Evolutionary conservation across 2,888 invertebrate species (phyloP).

Genomic region (Morpho helenor): DNA sequence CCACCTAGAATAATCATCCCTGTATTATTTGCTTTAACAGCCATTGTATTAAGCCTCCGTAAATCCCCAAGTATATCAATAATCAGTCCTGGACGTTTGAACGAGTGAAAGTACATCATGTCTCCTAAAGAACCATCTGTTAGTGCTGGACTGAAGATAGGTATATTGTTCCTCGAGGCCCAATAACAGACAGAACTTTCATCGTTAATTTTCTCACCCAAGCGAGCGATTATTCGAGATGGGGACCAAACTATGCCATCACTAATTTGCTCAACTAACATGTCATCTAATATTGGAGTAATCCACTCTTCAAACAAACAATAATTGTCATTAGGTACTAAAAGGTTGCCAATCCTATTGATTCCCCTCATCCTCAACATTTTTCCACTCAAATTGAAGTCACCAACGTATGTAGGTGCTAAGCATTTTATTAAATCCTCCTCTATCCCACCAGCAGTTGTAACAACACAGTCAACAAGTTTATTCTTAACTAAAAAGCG

Average conservation of each 20-base stretch:
- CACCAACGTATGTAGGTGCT: constrained; percentile 95
- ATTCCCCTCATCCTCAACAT: constrained; percentile 90
- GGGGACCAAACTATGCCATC: constrained; percentile 93
- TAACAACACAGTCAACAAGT: constrained; percentile 97
- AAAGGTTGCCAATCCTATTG: constrained; percentile 92
- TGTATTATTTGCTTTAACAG: constrained; percentile 94
- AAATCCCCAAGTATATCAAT: constrained; percentile 97
- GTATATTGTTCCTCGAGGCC: constrained; percentile 97
- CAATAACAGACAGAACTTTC: constrained; percentile 97
- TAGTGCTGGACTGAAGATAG: constrained; percentile 97
- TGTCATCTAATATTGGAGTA: constrained; percentile 93
- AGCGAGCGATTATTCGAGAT: constrained; percentile 74
- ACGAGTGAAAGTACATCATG: constrained; percentile 99
- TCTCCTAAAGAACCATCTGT: constrained; percentile 99
- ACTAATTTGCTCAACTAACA: constrained; percentile 91
- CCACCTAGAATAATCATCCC: constrained; percentile 98
- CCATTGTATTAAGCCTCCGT: constrained; percentile 93
- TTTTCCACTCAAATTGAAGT: constrained; percentile 91
- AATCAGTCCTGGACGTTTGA: constrained; percentile 93
- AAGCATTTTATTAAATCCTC: constrained; percentile 99
- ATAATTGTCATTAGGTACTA: constrained; percentile 99
- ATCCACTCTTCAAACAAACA: constrained; percentile 99
- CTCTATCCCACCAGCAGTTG: constrained; percentile 98
- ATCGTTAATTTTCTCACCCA: constrained; percentile 95
- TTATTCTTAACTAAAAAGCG: constrained; percentile 82